Base-by-base conservation (phyloP, 2,888 invertebrate species). In the Drosophila seclusa region DNA sequence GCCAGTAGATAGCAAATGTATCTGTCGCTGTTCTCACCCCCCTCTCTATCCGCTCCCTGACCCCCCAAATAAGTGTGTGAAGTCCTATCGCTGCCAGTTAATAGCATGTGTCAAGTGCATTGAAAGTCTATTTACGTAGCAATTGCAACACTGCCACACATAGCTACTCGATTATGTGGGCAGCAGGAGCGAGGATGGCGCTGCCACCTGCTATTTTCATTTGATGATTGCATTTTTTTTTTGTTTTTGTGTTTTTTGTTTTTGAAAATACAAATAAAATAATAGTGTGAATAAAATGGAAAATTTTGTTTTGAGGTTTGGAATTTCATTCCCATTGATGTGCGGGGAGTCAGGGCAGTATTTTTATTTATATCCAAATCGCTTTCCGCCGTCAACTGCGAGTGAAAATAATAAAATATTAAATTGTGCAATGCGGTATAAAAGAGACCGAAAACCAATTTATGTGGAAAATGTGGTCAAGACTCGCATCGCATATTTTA, bases 71-170 rank as follows among this genome's bases (percentile, higher is more conserved):
- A 42, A 42, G 57, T 60, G 38, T 63, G 57, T 29, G 45, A 27
- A 59, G 42, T 40, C 60, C 68, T 57, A 50, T 59, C 83, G 86
- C 68, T 73, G 89, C 76, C 87, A 90, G 90, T 88, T 86, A 86
- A 86, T 88, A 83, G 86, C 87, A 87, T 90, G 90, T 90, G 86
- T 86, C 86, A 90, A 86, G 90, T 86, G 89, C 86, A 90, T 90
- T 89, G 86, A 84, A 90, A 89, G 90, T 86, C 90, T 86, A 90
- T 86, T 86, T 86, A 83, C 89, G 89, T 76, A 62, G 89, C 82
- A 88, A 89, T 88, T 86, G 89, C 89, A 75, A 62, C 73, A 58
- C 38, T 59, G 48, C 52, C 54, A 31, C 54, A 38, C n/a, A 55
- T 7, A 27, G 36, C 27, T 10, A 45, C 21, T 45, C 45, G 21